Evolutionary conservation across 2,113 vertebrate genomes (phyloP).

Genomic region (Microcebus tavaratra): DNA sequence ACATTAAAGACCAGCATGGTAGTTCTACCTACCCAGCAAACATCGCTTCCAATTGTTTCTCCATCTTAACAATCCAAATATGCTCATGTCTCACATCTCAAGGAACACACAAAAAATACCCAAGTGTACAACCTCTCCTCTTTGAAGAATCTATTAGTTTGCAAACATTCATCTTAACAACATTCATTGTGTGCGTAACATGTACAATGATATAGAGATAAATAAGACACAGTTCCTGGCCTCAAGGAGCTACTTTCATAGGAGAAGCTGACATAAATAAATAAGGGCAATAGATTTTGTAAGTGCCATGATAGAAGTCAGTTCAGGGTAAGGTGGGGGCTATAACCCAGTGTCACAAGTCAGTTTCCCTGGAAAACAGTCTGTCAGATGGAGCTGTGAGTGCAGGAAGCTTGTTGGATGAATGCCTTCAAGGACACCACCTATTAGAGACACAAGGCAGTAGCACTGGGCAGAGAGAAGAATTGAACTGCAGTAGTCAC

Average conservation of each 20-base stretch:
- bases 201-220: not conserved
- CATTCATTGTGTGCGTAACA: not conserved
- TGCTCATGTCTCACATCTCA: not conserved
- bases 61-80: not conserved
- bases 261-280: not conserved
- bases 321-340: not conserved
- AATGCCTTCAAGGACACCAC: not conserved
- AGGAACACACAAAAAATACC: not conserved
- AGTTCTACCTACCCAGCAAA: not conserved
- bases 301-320: not conserved
- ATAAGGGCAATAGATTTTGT: not conserved
- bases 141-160: constrained; percentile 2
- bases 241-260: constrained; percentile 22
- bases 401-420: not conserved
- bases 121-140: not conserved
- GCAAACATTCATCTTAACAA: not conserved
- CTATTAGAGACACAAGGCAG: not conserved
- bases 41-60: not conserved
- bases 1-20: constrained; percentile 1
- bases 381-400: not conserved
- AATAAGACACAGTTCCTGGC: not conserved
- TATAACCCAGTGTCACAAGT: not conserved
- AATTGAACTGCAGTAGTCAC: not conserved
- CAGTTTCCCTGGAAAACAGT: not conserved
- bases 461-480: not conserved